Evolutionary conservation across 2,113 vertebrate genomes (phyloP), one percentile per base, ranked within the genome.

Genomic region (Mesembrinibis cayennensis): DNA sequence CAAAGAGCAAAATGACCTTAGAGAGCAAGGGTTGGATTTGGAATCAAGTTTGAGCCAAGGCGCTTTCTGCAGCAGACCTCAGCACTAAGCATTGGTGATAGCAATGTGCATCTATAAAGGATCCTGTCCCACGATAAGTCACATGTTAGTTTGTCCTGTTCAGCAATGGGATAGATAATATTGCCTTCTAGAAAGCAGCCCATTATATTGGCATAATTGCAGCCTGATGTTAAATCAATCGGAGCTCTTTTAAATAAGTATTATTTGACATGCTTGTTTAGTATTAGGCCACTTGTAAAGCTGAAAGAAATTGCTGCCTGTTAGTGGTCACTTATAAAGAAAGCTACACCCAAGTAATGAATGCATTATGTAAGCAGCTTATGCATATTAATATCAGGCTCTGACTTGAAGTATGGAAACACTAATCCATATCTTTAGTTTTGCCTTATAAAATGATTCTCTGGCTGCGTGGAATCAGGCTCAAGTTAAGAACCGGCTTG

Each of bases 281-380:
- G 59, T 67, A 25, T 73, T 82, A 87, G 69, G 82, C 73, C 79
- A 52, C 53, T 80, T 58, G 44, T 71, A 77, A 92, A 91, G 88
- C 95, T 92, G 82, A 77, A 72, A 72, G 42, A 91, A 92, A 36
- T 59, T 85, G 73, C 80, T 93, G 90, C 78, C 67, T 61, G 67
- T 94, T 91, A 95, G 91, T 83, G 55, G 38, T 79, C 69, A 82
- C 89, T 93, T 94, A 52, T 5, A 67, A 92, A 71, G 67, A 89
- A 89, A 95, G 47, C 82, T 90, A 89, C 56, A 88, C 53, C 65
- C 50, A 52, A 62, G 27, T 93, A 96, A 77, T 56, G 55, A 96
- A 91, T 76, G 61, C 32, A 15, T 61, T 89, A 90, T 65, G 45
- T 63, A 90, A 96, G 81, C 88, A 70, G 67, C 56, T 92, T 77